phyloP scores from a whole-genome alignment of 2,888 invertebrate genomes.

The Anthrax anthrax region DNA sequence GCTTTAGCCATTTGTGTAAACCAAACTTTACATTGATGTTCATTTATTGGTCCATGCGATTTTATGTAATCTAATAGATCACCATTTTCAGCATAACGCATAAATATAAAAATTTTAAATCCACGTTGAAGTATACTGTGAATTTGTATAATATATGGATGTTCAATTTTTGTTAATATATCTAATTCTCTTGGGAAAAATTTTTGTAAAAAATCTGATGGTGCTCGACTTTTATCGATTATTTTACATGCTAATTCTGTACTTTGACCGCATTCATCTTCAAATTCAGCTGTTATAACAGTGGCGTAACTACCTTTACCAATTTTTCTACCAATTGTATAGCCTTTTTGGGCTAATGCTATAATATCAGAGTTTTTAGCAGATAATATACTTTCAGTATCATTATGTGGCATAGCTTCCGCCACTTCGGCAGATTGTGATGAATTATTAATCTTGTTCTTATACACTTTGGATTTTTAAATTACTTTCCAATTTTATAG shows the following conservation, averaged over 20 bases:
- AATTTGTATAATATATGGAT: constrained; percentile 80
- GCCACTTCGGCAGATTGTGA: background rate
- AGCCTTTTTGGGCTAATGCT: constrained; percentile 72
- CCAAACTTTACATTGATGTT: constrained; percentile 68
- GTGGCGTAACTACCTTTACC: constrained; percentile 87
- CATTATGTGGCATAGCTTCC: background rate
- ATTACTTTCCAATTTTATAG: too few species aligned
- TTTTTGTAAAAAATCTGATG: constrained; percentile 76
- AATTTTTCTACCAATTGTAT: constrained; percentile 68
- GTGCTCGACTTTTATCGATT: constrained; percentile 79
- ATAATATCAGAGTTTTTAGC: constrained; percentile 71
- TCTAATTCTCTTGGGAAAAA: constrained; percentile 89
- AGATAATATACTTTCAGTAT: constrained; percentile 27
- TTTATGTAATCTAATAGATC: constrained; percentile 76
- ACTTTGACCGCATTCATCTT: constrained; percentile 43
- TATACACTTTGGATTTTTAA: too few species aligned
- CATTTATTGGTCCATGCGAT: constrained; percentile 59
- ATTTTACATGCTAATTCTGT: constrained; percentile 79
- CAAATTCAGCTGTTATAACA: constrained; percentile 72
- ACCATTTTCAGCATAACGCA: constrained; percentile 84
- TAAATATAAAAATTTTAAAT: constrained; percentile 74
- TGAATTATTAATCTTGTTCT: too few species aligned
- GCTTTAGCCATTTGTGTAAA: constrained; percentile 76
- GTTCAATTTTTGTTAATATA: constrained; percentile 75
- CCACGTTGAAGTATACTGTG: constrained; percentile 75